A percentile compares a stretch with the other conserved stretches of the same genome.
These are phyloP conservation scores for Cuculus canorus DNA, from an alignment of 2,797 vertebrate species.

Conservation along the genomic window DNA sequence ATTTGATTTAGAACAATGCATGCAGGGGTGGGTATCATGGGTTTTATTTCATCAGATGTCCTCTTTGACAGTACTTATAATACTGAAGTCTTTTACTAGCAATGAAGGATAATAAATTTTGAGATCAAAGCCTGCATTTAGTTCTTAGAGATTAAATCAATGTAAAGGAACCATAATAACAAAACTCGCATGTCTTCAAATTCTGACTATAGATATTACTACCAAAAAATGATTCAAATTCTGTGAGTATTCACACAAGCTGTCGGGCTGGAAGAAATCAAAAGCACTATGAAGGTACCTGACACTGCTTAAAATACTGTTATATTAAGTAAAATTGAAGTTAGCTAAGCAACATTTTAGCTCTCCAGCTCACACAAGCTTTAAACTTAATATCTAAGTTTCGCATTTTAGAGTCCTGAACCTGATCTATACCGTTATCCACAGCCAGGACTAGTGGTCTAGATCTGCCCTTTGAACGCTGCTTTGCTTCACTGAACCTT, in stretches of 20 bases:
- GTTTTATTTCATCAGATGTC: not conserved
- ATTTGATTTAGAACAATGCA: constrained; percentile 10
- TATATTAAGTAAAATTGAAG: not conserved
- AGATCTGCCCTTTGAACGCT: not conserved
- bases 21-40: not conserved
- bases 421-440: not conserved
- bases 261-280: not conserved
- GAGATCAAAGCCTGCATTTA: not conserved
- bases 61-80: not conserved
- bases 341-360: not conserved
- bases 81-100: not conserved
- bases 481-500: not conserved
- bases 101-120: not conserved
- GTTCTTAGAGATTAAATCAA: not conserved
- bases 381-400: not conserved
- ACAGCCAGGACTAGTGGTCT: not conserved
- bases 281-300: not conserved
- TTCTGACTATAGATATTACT: not conserved
- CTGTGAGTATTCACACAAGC: not conserved
- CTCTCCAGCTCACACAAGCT: not conserved
- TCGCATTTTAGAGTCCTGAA: not conserved
- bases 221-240: constrained; percentile 1
- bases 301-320: not conserved
- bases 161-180: not conserved
- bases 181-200: not conserved